These are phyloP conservation scores for Entomobrya proxima DNA, from an alignment of 2,888 invertebrate species.

Conservation along the genomic window DNA sequence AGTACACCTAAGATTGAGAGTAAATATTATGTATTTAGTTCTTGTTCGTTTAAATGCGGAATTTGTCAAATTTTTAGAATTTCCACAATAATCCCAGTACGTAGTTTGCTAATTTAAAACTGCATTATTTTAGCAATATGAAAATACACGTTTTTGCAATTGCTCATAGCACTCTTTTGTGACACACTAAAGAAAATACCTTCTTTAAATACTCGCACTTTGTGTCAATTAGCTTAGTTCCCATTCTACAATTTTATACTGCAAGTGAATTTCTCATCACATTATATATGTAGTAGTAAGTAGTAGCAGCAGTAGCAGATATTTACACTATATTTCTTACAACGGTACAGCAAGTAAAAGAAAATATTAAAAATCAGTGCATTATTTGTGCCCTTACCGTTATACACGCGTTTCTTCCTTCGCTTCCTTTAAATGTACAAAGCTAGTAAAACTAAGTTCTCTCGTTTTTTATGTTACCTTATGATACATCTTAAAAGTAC, in stretches of 20 bases:
- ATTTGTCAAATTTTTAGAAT: neutral
- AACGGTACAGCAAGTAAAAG: constrained; percentile 32
- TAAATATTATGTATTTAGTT: neutral
- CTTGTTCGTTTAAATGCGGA: neutral
- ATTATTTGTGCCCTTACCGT: constrained; percentile 57
- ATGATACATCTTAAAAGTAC: neutral
- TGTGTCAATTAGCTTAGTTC: no score
- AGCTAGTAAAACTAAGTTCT: neutral
- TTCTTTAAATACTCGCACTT: no score
- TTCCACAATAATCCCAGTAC: neutral
- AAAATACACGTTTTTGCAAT: neutral
- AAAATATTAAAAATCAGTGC: constrained; percentile 62
- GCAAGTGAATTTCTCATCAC: no score
- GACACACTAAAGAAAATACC: no score
- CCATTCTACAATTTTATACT: no score
- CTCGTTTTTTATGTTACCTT: neutral
- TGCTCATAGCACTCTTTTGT: no score
- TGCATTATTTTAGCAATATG: neutral
- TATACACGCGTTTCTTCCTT: neutral
- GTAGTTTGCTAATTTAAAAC: neutral
- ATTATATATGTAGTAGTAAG: neutral
- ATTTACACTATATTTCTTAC: constrained; percentile 1
- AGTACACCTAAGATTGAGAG: no score
- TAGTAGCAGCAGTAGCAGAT: no score
- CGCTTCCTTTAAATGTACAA: neutral